A percentile compares a stretch with the other conserved stretches of the same genome.
Conservation (phyloP, 2,113 vertebrate genomes). For the Protobothrops mucrosquamatus region DNA sequence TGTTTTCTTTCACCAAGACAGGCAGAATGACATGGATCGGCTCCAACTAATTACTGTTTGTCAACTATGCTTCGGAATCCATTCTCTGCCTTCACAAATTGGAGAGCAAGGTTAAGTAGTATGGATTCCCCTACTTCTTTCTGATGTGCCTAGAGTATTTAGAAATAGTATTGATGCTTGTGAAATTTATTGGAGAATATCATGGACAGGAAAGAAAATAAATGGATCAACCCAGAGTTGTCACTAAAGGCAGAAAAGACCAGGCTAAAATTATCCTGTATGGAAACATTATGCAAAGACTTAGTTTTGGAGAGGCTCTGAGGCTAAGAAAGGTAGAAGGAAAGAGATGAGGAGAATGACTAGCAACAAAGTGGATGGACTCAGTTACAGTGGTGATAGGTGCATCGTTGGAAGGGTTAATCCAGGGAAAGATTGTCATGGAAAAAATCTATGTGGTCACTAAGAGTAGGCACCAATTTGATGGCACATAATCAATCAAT, state of each 20-base stretch:
- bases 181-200: background rate
- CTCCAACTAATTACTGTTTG: background rate
- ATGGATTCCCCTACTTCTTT: background rate
- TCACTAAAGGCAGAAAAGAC: background rate
- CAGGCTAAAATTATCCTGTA: background rate
- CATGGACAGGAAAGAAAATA: background rate
- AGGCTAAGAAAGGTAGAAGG: background rate
- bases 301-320: background rate
- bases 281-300: background rate
- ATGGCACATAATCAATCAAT: background rate
- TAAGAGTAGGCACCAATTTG: background rate
- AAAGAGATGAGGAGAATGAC: background rate
- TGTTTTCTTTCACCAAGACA: background rate
- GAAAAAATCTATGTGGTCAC: background rate
- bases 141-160: background rate
- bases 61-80: background rate
- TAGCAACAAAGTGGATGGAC: background rate
- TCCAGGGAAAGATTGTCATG: background rate
- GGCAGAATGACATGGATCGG: background rate
- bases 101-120: background rate
- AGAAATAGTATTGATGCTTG: background rate
- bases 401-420: background rate
- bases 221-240: background rate
- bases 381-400: background rate
- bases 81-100: background rate